Conservation (phyloP, 1,140 invertebrate species). For the Agrilus planipennis region DNA sequence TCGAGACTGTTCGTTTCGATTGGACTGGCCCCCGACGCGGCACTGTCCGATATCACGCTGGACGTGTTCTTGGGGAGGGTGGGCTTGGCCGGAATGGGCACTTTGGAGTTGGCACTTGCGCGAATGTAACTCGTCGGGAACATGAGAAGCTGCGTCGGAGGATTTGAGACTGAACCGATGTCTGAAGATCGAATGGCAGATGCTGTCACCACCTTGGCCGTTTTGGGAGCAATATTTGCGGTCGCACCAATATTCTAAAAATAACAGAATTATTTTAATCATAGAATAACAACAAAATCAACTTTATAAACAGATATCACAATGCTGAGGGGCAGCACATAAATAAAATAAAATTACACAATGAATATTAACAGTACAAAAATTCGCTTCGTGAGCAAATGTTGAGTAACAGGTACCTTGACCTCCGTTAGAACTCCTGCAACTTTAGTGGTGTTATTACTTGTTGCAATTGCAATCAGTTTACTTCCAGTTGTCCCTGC, state of each 20-base stretch:
- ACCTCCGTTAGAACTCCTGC: constrained; percentile 24
- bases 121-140: constrained; percentile 15
- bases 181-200: not conserved
- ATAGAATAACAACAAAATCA: no score
- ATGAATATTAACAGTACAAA: no score
- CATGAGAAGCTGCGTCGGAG: constrained; percentile 19
- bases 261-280: no score
- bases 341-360: no score
- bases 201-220: not conserved
- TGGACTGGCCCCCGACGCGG: constrained; percentile 26
- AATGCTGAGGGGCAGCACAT: no score
- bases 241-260: no score
- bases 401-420: constrained; percentile 12
- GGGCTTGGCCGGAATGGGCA: constrained; percentile 15
- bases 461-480: constrained; percentile 13
- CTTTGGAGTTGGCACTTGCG: constrained; percentile 13
- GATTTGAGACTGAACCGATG: no score
- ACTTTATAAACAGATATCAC: no score
- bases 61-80: not conserved
- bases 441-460: constrained; percentile 16
- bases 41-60: constrained; percentile 6
- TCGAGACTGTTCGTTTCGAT: constrained; percentile 39
- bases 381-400: not conserved
- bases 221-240: constrained; percentile 14
- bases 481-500: constrained; percentile 12